Percentiles rank a stretch among this genome's conserved stretches.
These are phyloP conservation scores for Onychorhynchus coronatus DNA, from an alignment of 2,113 vertebrate species.

Conservation along the genomic window DNA sequence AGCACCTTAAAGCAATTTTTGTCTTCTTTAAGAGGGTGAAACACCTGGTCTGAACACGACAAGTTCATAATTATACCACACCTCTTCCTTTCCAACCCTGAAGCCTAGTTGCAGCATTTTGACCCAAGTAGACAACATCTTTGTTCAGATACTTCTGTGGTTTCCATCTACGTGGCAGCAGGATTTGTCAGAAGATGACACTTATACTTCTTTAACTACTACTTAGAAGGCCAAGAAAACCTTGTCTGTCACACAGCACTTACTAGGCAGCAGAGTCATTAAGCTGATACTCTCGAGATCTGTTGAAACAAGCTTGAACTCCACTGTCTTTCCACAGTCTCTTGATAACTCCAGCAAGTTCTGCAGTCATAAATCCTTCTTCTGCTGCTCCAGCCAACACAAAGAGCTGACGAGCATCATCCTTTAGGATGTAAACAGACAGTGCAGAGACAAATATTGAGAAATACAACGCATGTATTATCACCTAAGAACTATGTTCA, in stretches of 20 bases:
- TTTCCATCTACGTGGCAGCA: not conserved
- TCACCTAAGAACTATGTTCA: not conserved
- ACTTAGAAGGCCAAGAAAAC: not conserved
- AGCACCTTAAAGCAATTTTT: not conserved
- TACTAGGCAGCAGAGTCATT: slow-evolving; percentile 99
- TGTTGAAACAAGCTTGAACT: slow-evolving; percentile 94
- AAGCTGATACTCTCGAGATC: slow-evolving; percentile 97
- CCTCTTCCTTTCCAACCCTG: not conserved
- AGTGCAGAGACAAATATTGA: not conserved
- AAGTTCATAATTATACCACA: not conserved
- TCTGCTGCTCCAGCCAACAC: slow-evolving; percentile 94
- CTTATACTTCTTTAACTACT: not conserved
- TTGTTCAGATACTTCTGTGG: not conserved
- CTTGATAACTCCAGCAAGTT: slow-evolving; percentile 96
- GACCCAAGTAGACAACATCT: not conserved
- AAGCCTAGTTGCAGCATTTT: not conserved
- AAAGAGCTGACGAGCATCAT: slow-evolving; percentile 95
- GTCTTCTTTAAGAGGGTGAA: not conserved
- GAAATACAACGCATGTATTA: not conserved
- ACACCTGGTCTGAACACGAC: not conserved
- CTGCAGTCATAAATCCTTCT: slow-evolving; percentile 96
- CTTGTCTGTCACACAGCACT: slow-evolving; percentile 61
- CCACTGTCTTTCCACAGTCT: slow-evolving; percentile 94
- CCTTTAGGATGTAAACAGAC: slow-evolving; percentile 71
- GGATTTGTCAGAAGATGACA: not conserved